Base-by-base conservation (phyloP, 2,113 vertebrate genomes). In the Hymenochirus boettgeri region DNA sequence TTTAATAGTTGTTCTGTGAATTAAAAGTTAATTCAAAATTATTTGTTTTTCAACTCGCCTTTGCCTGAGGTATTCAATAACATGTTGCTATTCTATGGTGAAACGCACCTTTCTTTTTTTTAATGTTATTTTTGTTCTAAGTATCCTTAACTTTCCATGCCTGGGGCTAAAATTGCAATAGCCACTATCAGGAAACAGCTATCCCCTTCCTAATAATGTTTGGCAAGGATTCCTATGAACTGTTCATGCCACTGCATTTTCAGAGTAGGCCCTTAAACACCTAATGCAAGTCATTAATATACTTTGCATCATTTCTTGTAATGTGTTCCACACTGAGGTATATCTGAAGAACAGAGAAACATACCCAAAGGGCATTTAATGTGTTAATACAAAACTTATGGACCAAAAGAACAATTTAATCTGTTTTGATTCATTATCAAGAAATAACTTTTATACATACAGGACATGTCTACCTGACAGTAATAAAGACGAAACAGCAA, bases 101-200 rank as follows among this genome's bases (percentile, higher is more conserved):
- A 53, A 55, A 33, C 75, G 73, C 70, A 39, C 63, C 57, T 78
- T 79, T 58, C 39, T 42, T 67, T 54, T 74, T 77, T 26, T 74
- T 66, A 33, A 75, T 46, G 64, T 82, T 82, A 76, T 62, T 83
- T 80, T 74, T 76, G 71, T 76, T 75, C 39, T 71, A 21, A 72
- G 67, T 72, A 65, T 67, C 72, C 39, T 17, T 21, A 71, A 71
- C 50, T 76, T 73, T 70, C 56, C 65, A 1, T 73, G 77, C 77
- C 69, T 50, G 48, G 65, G 0, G 77, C 74, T 79, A 73, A 76
- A 61, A 61, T 1, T 23, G 3, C 18, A 21, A 58, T 1, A 33
- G 57, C 35, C 0, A 27, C 51, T 17, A 57, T 62, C 31, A 18
- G 61, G 66, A 71, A 60, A 64, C 22, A 65, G 35, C 70, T 62